Conservation (phyloP, 2,888 invertebrate species). For the Sialis lutaria region DNA sequence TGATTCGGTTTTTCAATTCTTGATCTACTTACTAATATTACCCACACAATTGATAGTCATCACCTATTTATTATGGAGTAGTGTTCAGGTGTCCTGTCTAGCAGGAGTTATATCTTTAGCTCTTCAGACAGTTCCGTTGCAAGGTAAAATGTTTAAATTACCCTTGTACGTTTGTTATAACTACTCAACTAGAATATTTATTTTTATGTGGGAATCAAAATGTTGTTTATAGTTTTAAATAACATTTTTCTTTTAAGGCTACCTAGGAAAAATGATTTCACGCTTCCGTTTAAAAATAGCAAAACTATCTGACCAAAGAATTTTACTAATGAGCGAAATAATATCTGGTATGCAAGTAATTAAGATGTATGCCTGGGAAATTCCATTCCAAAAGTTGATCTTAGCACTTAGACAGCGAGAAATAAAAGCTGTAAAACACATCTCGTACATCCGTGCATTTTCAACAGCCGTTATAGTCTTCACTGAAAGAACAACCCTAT, state of each 20-base stretch:
- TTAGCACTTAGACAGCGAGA: conserved; percentile 46
- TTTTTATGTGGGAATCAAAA: background rate
- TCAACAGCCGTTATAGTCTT: conserved; percentile 52
- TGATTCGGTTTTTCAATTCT: conserved; percentile 47
- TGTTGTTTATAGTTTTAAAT: background rate
- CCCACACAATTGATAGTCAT: conserved; percentile 54
- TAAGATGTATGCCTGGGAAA: conserved; percentile 68
- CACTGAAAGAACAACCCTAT: conserved; percentile 69
- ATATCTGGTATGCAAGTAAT: conserved; percentile 56
- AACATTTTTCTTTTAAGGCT: conserved; percentile 20
- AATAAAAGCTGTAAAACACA: conserved; percentile 42
- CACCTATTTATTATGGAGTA: conserved; percentile 37
- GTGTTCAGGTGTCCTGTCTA: conserved; percentile 35
- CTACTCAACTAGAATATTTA: background rate
- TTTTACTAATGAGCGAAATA: conserved; percentile 57
- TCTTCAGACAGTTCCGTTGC: conserved; percentile 30
- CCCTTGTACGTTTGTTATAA: background rate
- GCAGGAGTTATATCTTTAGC: conserved; percentile 36
- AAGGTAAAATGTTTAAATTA: conserved; percentile 21
- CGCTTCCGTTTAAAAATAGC: conserved; percentile 29
- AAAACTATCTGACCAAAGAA: conserved; percentile 40
- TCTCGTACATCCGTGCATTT: conserved; percentile 48
- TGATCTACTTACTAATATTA: conserved; percentile 68
- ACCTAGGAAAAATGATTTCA: conserved; percentile 20
- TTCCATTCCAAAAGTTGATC: conserved; percentile 46